A percentile compares a stretch with the other conserved stretches of the same genome.
Evolutionary conservation across 2,888 invertebrate genomes (phyloP).

Genomic region (Elegia similella): DNA sequence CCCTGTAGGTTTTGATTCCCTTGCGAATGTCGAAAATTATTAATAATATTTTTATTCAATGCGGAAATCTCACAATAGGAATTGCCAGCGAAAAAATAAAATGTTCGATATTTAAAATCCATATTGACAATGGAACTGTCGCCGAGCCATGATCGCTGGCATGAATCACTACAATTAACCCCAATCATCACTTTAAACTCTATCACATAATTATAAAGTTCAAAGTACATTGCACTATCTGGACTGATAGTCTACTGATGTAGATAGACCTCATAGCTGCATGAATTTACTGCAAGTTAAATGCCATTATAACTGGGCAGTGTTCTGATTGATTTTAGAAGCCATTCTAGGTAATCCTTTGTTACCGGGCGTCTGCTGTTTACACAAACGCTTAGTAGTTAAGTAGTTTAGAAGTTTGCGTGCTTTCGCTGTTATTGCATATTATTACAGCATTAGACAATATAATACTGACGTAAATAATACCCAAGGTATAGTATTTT

Average conservation of each 20-base stretch:
- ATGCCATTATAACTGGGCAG: constrained; percentile 37
- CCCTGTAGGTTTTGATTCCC: too few relatives aligned
- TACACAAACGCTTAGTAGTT: constrained; percentile 76
- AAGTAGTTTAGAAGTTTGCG: constrained; percentile 64
- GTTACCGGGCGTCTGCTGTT: constrained; percentile 68
- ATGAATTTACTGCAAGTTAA: constrained; percentile 26
- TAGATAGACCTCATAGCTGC: constrained; percentile 27
- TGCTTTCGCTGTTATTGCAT: constrained; percentile 24
- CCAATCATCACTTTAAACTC: constrained; percentile 25
- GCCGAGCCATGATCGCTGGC: constrained; percentile 39
- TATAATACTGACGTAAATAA: constrained; percentile 6
- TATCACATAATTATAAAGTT: constrained; percentile 29
- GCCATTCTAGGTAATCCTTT: constrained; percentile 65
- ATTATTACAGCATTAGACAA: constrained; percentile 27
- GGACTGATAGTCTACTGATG: constrained; percentile 28
- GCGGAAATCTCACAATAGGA: background rate
- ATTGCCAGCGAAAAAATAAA: background rate
- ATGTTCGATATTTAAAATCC: constrained; percentile 1
- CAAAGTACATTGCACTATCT: constrained; percentile 36
- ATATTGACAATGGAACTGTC: background rate
- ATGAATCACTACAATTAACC: constrained; percentile 55
- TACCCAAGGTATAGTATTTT: constrained; percentile 19
- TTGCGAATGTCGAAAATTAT: too few relatives aligned
- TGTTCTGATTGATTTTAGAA: constrained; percentile 71
- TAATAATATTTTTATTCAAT: too few relatives aligned